Evolutionary conservation across 2,797 vertebrate species (phyloP).

Genomic region (Eulemur coronatus): DNA sequence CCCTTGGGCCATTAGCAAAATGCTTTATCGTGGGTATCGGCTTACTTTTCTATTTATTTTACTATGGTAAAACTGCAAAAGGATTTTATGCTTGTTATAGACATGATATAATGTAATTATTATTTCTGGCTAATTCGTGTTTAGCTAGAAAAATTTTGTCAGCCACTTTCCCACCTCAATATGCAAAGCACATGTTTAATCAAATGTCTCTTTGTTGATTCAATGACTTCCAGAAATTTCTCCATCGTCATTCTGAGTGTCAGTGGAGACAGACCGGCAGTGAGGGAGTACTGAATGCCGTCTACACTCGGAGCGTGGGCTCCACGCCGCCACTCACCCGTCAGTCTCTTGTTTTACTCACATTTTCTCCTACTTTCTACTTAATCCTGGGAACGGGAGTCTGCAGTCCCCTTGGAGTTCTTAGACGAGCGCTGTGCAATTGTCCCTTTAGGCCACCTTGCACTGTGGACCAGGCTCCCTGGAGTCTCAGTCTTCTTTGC

Average conservation of each 20-base stretch:
- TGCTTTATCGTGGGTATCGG: rapidly evolving
- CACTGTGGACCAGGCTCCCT: not conserved
- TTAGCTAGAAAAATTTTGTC: not conserved
- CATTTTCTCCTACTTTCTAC: not conserved
- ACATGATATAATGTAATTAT: not conserved
- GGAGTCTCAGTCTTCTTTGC: not conserved
- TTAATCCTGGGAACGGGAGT: no score
- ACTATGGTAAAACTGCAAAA: not conserved
- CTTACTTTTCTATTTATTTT: not conserved
- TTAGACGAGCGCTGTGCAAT: rapidly evolving
- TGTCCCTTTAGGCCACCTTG: not conserved
- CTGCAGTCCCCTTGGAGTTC: rapidly evolving
- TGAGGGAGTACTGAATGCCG: rapidly evolving
- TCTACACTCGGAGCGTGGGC: rapidly evolving
- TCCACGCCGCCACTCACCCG: rapidly evolving
- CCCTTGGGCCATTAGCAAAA: no score
- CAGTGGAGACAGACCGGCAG: rapidly evolving
- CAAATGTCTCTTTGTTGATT: not conserved
- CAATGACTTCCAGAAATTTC: not conserved
- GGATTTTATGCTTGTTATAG: not conserved
- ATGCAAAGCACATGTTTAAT: no score
- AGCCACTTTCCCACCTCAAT: not conserved
- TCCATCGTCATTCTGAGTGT: rapidly evolving
- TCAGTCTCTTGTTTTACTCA: rapidly evolving
- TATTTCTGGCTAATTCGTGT: not conserved